These are phyloP conservation scores for Osedax frankpressi DNA, from an alignment of 2,888 invertebrate species.

Conservation along the genomic window DNA sequence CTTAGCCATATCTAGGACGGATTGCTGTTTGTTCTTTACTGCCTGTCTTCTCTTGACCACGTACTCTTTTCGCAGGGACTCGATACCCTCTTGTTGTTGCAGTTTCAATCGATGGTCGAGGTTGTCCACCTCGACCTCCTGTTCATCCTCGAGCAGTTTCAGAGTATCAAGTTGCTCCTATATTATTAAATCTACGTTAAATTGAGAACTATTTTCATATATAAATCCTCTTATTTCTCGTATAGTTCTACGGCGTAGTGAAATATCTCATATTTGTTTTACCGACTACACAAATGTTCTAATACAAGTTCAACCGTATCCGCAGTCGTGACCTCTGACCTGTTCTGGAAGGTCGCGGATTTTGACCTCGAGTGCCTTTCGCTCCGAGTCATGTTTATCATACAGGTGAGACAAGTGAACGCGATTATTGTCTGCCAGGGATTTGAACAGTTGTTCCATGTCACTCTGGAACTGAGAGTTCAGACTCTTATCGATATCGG, in stretches of 20 bases:
- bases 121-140: conserved; percentile 37
- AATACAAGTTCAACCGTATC: too few species aligned
- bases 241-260: too few species aligned
- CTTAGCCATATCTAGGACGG: conserved; percentile 31
- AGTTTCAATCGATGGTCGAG: conserved; percentile 36
- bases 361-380: conserved; percentile 23
- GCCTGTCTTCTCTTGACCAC: conserved; percentile 28
- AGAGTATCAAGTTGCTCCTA: conserved; percentile 34
- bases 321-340: conserved; percentile 20
- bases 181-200: too few species aligned
- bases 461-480: conserved; percentile 23
- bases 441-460: conserved; percentile 33
- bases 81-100: conserved; percentile 41
- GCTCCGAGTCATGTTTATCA: conserved; percentile 27
- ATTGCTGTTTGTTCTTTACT: conserved; percentile 36
- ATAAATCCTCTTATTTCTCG: too few species aligned
- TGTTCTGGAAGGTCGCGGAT: conserved; percentile 24
- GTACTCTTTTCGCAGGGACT: conserved; percentile 36
- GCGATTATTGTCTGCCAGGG: conserved; percentile 38
- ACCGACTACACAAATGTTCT: too few species aligned
- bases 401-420: conserved; percentile 29
- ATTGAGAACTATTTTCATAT: too few species aligned
- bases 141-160: conserved; percentile 34
- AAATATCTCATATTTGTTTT: too few species aligned
- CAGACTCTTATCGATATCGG: conserved; percentile 31